Percentiles rank a stretch among this genome's conserved stretches.
phyloP scores from a whole-genome alignment of 2,888 invertebrate genomes.

The Lampropteryx suffumata region DNA sequence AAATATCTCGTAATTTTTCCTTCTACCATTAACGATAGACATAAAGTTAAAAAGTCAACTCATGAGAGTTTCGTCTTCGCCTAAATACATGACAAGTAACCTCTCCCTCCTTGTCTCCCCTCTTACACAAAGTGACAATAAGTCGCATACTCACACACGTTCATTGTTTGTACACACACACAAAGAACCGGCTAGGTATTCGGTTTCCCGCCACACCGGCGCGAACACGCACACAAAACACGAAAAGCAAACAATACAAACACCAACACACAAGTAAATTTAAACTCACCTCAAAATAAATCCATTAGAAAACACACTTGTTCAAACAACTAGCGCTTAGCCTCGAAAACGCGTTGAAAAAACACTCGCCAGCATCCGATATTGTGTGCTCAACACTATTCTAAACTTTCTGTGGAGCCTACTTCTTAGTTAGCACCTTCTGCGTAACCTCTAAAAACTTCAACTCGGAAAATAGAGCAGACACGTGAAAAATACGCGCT shows the following conservation, averaged over 20 bases:
- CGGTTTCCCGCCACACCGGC: conserved; percentile 82
- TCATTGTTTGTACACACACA: conserved; percentile 72
- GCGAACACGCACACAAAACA: conserved; percentile 80
- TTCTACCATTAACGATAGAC: conserved; percentile 56
- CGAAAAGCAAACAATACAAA: conserved; percentile 80
- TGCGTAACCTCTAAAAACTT: conserved; percentile 54
- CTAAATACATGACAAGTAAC: conserved; percentile 81
- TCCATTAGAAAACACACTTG: conserved; percentile 84
- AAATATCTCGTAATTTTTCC: conserved; percentile 50
- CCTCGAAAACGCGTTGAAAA: conserved; percentile 83
- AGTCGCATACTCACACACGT: conserved; percentile 68
- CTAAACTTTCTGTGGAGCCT: conserved; percentile 75
- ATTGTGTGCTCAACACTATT: conserved; percentile 75
- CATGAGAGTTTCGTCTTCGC: conserved; percentile 77
- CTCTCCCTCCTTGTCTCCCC: conserved; percentile 76
- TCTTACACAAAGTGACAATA: conserved; percentile 79
- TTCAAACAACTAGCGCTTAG: conserved; percentile 83
- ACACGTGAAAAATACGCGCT: conserved; percentile 41
- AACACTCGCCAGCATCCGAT: conserved; percentile 75
- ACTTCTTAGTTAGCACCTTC: conserved; percentile 60
- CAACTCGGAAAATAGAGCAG: conserved; percentile 47
- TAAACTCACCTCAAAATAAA: conserved; percentile 84
- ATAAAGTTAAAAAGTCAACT: conserved; percentile 77
- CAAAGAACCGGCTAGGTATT: conserved; percentile 74
- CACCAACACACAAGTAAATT: conserved; percentile 82